Evolutionary conservation across 1,140 invertebrate species (phyloP), one percentile per base, ranked within the genome.

Genomic region (Drosophila melanica): DNA sequence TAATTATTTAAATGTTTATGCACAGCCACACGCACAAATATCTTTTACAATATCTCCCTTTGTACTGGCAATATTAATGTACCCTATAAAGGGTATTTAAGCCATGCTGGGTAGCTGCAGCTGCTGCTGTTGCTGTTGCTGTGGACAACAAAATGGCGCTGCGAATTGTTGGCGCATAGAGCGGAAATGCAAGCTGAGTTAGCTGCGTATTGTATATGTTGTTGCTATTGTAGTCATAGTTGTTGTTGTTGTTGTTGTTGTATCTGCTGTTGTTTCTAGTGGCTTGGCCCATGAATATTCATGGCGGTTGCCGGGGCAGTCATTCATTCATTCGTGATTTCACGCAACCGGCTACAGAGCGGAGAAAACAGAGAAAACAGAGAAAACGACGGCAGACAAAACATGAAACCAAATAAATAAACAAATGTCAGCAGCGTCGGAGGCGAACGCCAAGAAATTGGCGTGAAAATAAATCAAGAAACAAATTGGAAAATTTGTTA

Each of bases 401-500:
- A 87, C 84, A 87, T 87, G 77, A 87, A 79, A 79, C 73, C 79
- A 84, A 87, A 87, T 89, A 87, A 87, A 90, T 89, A 87, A 87
- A 89, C 80, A 89, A 87, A 87, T 87, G 82, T 87, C 82, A 87
- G 72, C 79, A 64, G 51, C 50, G 68, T 77, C 68, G 79, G 62
- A 75, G 78, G 58, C 75, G 76, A 70, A 81, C 64, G 84, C 76
- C 82, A 87, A 89, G 82, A 68, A 87, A 87, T 89, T 87, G 82
- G 82, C 84, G 84, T 89, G 73, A 89, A 84, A 87, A 87, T 90
- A 87, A 89, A 87, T 87, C 84, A 87, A 89, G 79, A 84, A 87
- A 84, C 87, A 89, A 89, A 87, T 87, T 87, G 84, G 84, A 89
- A 87, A 87, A 87, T 87, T 87, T 87, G 84, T 87, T 89, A 80